Evolutionary conservation across 2,888 invertebrate species (phyloP), one percentile per base, ranked within the genome.

Genomic region (Tenthredo notha): DNA sequence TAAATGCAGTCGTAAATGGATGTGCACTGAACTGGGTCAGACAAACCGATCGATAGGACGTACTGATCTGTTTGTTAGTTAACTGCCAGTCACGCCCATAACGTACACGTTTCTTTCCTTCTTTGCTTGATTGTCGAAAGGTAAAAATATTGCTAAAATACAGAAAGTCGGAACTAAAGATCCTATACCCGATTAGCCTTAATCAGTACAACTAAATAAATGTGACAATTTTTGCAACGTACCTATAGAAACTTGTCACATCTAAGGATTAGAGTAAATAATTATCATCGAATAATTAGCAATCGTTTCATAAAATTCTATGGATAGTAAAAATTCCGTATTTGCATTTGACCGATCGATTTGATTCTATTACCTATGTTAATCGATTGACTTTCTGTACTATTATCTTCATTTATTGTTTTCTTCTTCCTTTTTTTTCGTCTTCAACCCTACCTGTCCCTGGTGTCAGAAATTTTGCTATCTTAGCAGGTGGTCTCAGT

Each of bases 11-110:
- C 40, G 12, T 61, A 80, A 61, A 50, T 58, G 80, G 80, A 40
- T 80, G 61, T 80, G 37, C 80, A 21, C 12, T 80, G 58, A 80
- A 80, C 61, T 80, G 61, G 80, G 80, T 80, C 80, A 80, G 40
- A 29, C 37, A 25, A 80, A 61, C 33, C 58, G 80, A 80, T 80
- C 80, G 80, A 80, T 80, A 58, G 80, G n/a, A n/a, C 37, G 33
- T 43, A 43, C 43, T 43, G 21, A 43, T 21, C 40, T 43, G 43
- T 43, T 29, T 29, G 25, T 54, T n/a, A 29, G 67, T 67, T 67
- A 33, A 67, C 67, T 67, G 67, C 33, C 67, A 33, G 77, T 77
- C 54, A 47, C 77, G 77, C 77, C 77, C 77, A 77, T 77, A 77
- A 67, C 18, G 18, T 33, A 67, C 33, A 33, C 10, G 67, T 5